These are phyloP conservation scores for Gonocerus acuteangulatus DNA, from an alignment of 2,888 invertebrate species.

Conservation along the genomic window DNA sequence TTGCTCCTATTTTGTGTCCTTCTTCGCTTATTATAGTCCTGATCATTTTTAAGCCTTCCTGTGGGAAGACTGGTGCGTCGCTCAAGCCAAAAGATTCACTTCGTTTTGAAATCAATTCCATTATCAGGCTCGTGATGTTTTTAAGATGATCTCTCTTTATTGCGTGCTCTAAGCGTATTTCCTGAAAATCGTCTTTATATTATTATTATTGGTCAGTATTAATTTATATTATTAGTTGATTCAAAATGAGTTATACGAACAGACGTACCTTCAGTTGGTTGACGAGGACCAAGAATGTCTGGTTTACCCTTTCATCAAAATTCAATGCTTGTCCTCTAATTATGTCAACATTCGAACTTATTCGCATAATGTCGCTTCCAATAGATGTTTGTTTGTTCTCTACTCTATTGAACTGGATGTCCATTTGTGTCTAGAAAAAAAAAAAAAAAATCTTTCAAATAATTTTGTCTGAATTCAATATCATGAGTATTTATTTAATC, in stretches of 20 bases:
- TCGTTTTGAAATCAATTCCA: slow-evolving; percentile 10
- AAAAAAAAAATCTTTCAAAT: not conserved
- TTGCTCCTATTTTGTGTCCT: slow-evolving; percentile 30
- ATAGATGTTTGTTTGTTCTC: slow-evolving; percentile 42
- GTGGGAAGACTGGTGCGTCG: slow-evolving; percentile 15
- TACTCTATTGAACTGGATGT: slow-evolving; percentile 43
- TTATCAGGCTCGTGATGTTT: slow-evolving; percentile 24
- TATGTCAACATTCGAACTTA: slow-evolving; percentile 43
- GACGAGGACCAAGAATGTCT: slow-evolving; percentile 39
- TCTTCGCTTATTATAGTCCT: slow-evolving; percentile 21
- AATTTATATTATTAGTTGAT: too few relatives aligned
- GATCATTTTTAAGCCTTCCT: slow-evolving; percentile 8
- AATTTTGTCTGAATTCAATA: too few relatives aligned
- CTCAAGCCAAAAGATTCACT: slow-evolving; percentile 16
- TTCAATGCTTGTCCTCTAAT: slow-evolving; percentile 40
- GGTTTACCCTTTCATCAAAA: slow-evolving; percentile 41
- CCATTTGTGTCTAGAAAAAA: slow-evolving; percentile 36
- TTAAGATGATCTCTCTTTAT: slow-evolving; percentile 29
- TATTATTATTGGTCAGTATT: too few relatives aligned
- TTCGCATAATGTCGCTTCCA: slow-evolving; percentile 43
- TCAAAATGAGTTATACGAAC: too few relatives aligned
- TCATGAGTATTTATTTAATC: too few relatives aligned
- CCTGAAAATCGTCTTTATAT: not conserved
- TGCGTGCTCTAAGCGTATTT: not conserved
- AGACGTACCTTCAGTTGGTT: slow-evolving; percentile 39